Evolutionary conservation across 2,888 invertebrate genomes (phyloP).

Genomic region (Xylota sylvarum): DNA sequence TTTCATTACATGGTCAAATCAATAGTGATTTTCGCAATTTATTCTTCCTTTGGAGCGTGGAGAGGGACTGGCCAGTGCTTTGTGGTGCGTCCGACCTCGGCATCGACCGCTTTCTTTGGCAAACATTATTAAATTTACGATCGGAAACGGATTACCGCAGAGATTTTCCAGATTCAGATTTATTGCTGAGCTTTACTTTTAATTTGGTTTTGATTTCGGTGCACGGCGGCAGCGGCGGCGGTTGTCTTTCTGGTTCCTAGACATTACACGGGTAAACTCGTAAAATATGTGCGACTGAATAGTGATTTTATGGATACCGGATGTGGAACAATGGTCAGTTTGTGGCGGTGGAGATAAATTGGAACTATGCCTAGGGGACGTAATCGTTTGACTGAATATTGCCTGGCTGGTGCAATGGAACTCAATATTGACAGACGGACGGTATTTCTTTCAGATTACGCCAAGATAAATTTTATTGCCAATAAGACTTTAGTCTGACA

Average conservation of each 20-base stretch:
- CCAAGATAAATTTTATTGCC: slow-evolving; percentile 43
- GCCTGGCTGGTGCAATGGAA: slow-evolving; percentile 27
- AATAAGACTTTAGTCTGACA: slow-evolving; percentile 51
- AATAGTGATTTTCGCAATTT: slow-evolving; percentile 74
- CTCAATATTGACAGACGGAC: slow-evolving; percentile 16
- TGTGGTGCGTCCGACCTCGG: slow-evolving; percentile 23
- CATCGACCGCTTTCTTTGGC: slow-evolving; percentile 56
- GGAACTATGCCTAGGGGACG: slow-evolving; percentile 24
- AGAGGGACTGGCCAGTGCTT: slow-evolving; percentile 6
- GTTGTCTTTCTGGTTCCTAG: slow-evolving; percentile 6
- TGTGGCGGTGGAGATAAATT: slow-evolving; percentile 6
- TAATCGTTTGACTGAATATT: background rate
- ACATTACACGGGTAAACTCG: slow-evolving; percentile 21
- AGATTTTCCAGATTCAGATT: slow-evolving; percentile 77
- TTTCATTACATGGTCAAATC: slow-evolving; percentile 73
- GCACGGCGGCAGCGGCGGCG: background rate
- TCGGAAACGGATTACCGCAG: slow-evolving; percentile 77
- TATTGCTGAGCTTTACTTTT: slow-evolving; percentile 76
- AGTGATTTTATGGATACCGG: slow-evolving; percentile 56
- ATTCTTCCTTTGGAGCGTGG: slow-evolving; percentile 41
- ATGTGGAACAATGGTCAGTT: slow-evolving; percentile 33
- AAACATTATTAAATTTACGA: slow-evolving; percentile 75
- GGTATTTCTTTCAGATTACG: slow-evolving; percentile 15
- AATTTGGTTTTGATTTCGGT: slow-evolving; percentile 75
- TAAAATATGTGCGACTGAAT: slow-evolving; percentile 57